Evolutionary conservation across 2,888 invertebrate genomes (phyloP), one percentile per base, ranked within the genome.

Genomic region (Oscheius sp.): DNA sequence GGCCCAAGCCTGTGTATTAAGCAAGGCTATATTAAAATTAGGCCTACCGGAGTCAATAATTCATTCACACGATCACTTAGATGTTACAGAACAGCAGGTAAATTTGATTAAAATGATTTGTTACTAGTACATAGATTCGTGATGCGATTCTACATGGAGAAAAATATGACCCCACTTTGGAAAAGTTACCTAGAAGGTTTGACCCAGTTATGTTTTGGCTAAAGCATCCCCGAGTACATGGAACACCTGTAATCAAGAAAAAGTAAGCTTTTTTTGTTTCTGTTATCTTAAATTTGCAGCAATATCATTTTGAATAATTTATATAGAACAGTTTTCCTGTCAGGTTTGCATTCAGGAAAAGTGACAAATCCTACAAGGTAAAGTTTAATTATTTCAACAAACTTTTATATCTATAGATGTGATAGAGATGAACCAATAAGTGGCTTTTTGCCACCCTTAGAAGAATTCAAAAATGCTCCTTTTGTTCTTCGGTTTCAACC

Each of bases 171-270:
- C 83, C 84, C 15, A 81, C 84, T 0, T 64, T 85, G 58, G 84
- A 85, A 65, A 81, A 79, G 57, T 64, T 82, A 34, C 82, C 82
- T 8, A 58, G 55, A 2, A 68, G 81, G 27, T 81, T 81, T 63
- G 86, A 86, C 74, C 84, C 84, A 6, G 73, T 86, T n/a, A 61
- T 86, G 37, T 86, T 86, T 67, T 86, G 86, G 86, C 63, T 77
- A 15, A 72, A 66, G 3, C 83, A 85, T 57, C 69, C 71, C 0
- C 61, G 78, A 33, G 70, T 83, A 15, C 77, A 82, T 65, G 86
- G 86, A 52, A 82, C 82, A 12, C 84, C 86, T 1, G 83, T 83
- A 15, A 39, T 78, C 23, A 84, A 80, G 63, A 78, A 79, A 79
- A 81, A 80, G 85, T 85, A 10, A 25, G 75, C 52, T 1, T 20